Percentiles rank a stretch among this genome's conserved stretches.
Conservation (phyloP, 35 echinoderm and acorn worm species). For the Antedon bifida region DNA sequence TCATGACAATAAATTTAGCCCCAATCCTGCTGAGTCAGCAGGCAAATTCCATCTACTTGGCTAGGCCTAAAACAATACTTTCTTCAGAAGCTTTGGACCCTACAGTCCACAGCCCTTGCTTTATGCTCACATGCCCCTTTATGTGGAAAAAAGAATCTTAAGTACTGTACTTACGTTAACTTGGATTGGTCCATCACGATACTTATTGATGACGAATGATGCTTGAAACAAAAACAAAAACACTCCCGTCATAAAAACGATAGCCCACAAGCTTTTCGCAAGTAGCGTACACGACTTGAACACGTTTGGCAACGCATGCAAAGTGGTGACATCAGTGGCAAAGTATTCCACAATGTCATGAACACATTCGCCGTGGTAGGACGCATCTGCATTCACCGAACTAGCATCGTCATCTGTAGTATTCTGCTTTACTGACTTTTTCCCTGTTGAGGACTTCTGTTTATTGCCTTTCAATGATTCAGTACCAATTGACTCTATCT, state of each 20-base stretch:
- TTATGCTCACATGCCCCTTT: too few relatives aligned
- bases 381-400: not conserved
- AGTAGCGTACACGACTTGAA: not conserved
- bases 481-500: not conserved
- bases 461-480: not conserved
- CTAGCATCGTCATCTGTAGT: not conserved
- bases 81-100: too few relatives aligned
- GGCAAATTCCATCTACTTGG: too few relatives aligned
- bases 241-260: not conserved
- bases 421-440: not conserved
- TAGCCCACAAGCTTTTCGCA: not conserved
- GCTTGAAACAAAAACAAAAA: not conserved
- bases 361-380: not conserved
- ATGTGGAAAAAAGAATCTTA: too few relatives aligned
- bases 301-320: not conserved
- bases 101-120: too few relatives aligned
- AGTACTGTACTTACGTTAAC: not conserved
- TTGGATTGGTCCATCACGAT: not conserved
- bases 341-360: not conserved
- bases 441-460: not conserved
- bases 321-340: not conserved
- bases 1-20: too few relatives aligned
- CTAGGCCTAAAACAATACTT: too few relatives aligned
- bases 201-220: not conserved
- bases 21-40: too few relatives aligned